phyloP scores from a whole-genome alignment of 2,888 invertebrate species.

The Dolichomitus sp. region DNA sequence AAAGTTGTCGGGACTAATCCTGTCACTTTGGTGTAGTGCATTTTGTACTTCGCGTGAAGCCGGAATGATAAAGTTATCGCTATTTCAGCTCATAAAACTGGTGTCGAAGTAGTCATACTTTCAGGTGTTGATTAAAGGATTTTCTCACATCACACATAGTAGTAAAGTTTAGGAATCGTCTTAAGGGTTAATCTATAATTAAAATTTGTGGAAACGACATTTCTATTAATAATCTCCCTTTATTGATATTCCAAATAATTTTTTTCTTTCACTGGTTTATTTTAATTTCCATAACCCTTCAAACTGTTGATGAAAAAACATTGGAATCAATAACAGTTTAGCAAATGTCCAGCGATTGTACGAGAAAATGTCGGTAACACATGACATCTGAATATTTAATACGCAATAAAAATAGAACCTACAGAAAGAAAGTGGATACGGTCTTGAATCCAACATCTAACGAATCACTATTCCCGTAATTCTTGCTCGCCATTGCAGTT shows the following conservation, averaged over 20 bases:
- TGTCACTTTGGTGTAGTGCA: neutral
- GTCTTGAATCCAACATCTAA: slow-evolving; percentile 23
- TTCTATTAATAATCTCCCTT: no score
- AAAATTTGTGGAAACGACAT: no score
- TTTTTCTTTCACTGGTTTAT: no score
- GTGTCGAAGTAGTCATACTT: no score
- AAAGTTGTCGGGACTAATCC: no score
- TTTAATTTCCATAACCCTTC: no score
- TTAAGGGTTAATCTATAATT: no score
- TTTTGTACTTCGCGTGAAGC: neutral
- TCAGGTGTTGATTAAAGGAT: no score
- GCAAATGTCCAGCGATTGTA: neutral
- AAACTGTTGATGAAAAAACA: no score
- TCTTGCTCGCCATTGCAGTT: slow-evolving; percentile 23
- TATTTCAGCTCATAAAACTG: neutral
- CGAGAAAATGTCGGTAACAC: neutral
- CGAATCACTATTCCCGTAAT: slow-evolving; percentile 16
- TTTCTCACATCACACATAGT: no score
- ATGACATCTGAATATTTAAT: neutral
- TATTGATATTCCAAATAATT: no score
- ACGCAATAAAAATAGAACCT: neutral
- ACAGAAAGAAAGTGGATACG: neutral
- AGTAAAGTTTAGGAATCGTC: no score
- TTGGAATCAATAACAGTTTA: neutral
- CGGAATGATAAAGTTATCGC: neutral